Base-by-base conservation (phyloP, 1,140 invertebrate genomes). In the Chironomus tepperi region DNA sequence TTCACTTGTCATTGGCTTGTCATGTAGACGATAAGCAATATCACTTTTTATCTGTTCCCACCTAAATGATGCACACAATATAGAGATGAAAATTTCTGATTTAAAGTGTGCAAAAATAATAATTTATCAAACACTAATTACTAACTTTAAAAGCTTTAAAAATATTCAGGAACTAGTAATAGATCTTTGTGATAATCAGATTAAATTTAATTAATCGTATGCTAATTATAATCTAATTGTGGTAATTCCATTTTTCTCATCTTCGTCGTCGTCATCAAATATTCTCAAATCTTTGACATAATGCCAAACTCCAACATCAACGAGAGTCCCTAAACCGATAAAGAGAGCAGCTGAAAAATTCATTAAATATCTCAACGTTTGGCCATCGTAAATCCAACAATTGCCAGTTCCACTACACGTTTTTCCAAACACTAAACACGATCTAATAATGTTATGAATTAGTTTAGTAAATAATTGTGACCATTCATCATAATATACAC, bases 351-450 rank as follows among this genome's bases (percentile, higher is more conserved):
- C 86, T 10, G 86, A 88, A 57, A 87, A 87, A 78, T 88, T 88
- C 65, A 89, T 76, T 24, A 85, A 80, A 76, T 87, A 86, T 79
- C 87, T 83, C 74, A 89, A 78, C 18, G 81, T 81, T 76, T 85
- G 84, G 16, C 87, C 85, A 76, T 89, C 85, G 76, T 88, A 89
- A 0, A 89, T 78, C 88, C 88, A 89, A 79, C 88, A 89, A 77
- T 90, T 89, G 70, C 88, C 88, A 57, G 83, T 88, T 47, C 85
- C 86, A 16, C 84, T 82, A 77, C 88, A 89, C 16, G 88, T 89
- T 78, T 87, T 88, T 5, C 88, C 88, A 88, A 88, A 90, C 24
- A 89, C 85, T 3, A 89, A 78, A 78, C 88, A 90, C 5, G 87
- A 57, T 57, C 47, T 57, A 57, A 2, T 12, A 57, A n/a, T 3